phyloP scores from a whole-genome alignment of 2,113 vertebrate species.

The Hepsetus odoe region DNA sequence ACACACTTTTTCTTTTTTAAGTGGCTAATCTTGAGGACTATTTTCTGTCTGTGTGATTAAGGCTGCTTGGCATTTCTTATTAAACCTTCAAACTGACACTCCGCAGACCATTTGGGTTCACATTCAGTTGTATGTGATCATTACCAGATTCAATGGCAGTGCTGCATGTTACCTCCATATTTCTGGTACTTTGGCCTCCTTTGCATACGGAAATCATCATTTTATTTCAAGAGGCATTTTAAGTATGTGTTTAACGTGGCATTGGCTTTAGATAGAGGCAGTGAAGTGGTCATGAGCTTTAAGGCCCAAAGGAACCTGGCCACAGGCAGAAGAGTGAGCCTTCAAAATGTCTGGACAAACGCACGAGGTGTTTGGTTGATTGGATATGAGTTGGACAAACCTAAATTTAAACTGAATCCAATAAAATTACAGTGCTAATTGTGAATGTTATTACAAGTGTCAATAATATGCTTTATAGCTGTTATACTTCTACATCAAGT shows the following conservation, averaged over 20 bases:
- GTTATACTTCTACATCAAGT: not conserved
- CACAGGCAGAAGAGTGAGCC: slow-evolving; percentile 2
- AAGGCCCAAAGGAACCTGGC: not conserved
- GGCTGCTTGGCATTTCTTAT: slow-evolving; percentile 16
- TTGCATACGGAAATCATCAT: slow-evolving; percentile 30
- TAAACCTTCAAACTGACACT: slow-evolving; percentile 38
- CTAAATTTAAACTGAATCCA: not conserved
- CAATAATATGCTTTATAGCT: not conserved
- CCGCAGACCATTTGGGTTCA: slow-evolving; percentile 25
- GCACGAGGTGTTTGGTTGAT: not conserved
- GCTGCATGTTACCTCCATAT: not conserved
- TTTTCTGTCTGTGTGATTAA: slow-evolving; percentile 39
- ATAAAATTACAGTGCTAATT: not conserved
- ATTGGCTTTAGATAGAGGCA: slow-evolving; percentile 6
- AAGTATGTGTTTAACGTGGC: slow-evolving; percentile 50
- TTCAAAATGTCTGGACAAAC: not conserved
- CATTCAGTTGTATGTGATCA: slow-evolving; percentile 1
- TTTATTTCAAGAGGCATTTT: slow-evolving; percentile 29
- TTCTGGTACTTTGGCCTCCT: slow-evolving; percentile 27
- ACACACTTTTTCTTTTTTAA: slow-evolving; percentile 21
- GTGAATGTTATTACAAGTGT: not conserved
- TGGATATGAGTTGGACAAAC: slow-evolving; percentile 30
- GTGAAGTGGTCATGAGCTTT: not conserved
- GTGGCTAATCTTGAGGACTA: not conserved
- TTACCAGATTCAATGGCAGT: not conserved